Evolutionary conservation across 2,797 vertebrate genomes (phyloP).

Genomic region (Hippocampus kuda): DNA sequence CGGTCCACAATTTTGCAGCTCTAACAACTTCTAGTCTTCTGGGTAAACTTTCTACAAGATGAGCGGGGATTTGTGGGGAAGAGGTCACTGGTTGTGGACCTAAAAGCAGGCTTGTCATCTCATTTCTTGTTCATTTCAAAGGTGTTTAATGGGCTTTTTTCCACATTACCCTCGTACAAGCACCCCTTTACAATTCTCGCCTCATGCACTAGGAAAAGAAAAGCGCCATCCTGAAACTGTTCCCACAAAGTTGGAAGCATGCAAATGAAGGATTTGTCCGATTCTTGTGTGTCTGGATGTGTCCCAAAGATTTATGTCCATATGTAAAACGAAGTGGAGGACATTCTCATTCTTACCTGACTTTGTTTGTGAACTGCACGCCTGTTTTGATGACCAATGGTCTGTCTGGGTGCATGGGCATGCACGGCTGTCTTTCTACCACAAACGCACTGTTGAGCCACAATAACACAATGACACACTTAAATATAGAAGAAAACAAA

Average conservation of each 20-base stretch:
- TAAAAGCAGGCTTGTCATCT: no score
- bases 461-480: not conserved
- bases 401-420: constrained; percentile 98
- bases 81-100: no score
- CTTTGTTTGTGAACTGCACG: constrained; percentile 99
- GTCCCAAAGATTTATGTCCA: not conserved
- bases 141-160: no score
- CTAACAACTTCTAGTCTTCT: not conserved
- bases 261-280: not conserved
- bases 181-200: not conserved
- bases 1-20: not conserved
- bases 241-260: not conserved
- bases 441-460: constrained; percentile 79
- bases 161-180: no score
- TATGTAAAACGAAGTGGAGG: not conserved
- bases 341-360: constrained; percentile 65
- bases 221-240: not conserved
- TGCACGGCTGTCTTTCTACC: constrained; percentile 94
- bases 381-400: constrained; percentile 97
- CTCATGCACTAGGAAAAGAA: not conserved
- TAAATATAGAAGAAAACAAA: not conserved
- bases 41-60: not conserved
- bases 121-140: no score
- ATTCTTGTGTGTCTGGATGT: no score
- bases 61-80: no score